These are phyloP conservation scores for Periplaneta americana DNA, from an alignment of 1,140 invertebrate species.

Conservation along the genomic window DNA sequence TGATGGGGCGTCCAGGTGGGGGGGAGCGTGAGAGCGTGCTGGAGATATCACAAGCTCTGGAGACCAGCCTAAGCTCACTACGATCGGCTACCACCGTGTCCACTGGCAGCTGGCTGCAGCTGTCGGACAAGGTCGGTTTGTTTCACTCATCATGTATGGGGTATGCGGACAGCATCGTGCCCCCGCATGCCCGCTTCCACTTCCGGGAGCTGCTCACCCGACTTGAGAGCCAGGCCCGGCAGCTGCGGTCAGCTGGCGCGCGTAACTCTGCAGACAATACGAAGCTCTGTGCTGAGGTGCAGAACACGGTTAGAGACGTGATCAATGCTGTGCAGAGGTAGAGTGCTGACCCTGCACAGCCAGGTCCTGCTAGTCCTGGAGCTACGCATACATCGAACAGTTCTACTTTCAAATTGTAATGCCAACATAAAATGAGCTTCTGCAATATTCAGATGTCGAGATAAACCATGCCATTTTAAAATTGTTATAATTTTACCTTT, in stretches of 20 bases:
- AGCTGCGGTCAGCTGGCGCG: conserved; percentile 64
- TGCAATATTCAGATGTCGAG: too few species aligned
- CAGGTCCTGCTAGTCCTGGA: background rate
- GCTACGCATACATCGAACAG: background rate
- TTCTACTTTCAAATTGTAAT: background rate
- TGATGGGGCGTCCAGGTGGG: conserved; percentile 34
- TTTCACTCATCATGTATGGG: conserved; percentile 70
- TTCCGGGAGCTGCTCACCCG: conserved; percentile 78
- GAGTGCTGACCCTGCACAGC: conserved; percentile 23
- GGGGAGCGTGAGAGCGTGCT: conserved; percentile 52
- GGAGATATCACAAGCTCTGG: conserved; percentile 61
- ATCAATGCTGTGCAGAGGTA: conserved; percentile 76
- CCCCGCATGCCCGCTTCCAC: conserved; percentile 83
- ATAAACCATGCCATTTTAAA: too few species aligned
- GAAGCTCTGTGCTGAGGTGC: conserved; percentile 60
- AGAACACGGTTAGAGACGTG: conserved; percentile 75
- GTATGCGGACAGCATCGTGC: conserved; percentile 64
- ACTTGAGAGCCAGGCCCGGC: conserved; percentile 72
- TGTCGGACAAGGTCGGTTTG: conserved; percentile 76
- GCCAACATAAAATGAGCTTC: too few species aligned
- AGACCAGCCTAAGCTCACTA: conserved; percentile 56
- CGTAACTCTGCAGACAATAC: conserved; percentile 60
- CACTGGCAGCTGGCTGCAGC: conserved; percentile 68
- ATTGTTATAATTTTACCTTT: too few species aligned
- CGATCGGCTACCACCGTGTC: conserved; percentile 49